A percentile compares a stretch with the other conserved stretches of the same genome.
These are phyloP conservation scores for Setipinna tenuifilis DNA, from an alignment of 2,797 vertebrate genomes.

Conservation along the genomic window DNA sequence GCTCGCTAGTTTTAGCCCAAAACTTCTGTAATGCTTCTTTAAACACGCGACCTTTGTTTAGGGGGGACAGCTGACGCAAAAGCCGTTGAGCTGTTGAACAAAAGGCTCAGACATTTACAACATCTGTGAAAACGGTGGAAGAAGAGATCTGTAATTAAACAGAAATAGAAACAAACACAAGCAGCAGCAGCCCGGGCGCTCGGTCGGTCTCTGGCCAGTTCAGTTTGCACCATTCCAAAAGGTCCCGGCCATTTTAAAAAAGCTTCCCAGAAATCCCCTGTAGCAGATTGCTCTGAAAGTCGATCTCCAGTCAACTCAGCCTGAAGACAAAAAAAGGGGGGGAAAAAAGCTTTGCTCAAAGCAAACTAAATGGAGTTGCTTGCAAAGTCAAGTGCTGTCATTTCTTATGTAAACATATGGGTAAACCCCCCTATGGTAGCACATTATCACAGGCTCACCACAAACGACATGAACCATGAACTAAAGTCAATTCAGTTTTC, in stretches of 20 bases:
- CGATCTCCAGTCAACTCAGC: conserved; percentile 38
- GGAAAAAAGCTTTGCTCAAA: conserved; percentile 41
- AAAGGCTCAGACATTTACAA: conserved; percentile 51
- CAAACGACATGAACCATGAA: conserved; percentile 34
- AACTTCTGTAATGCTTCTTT: background rate
- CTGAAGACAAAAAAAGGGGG: conserved; percentile 43
- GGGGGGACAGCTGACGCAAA: conserved; percentile 38
- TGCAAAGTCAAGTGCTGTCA: conserved; percentile 50
- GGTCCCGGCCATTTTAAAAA: conserved; percentile 45
- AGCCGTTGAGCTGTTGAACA: conserved; percentile 39
- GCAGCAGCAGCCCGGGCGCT: conserved; percentile 12
- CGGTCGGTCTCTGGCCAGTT: conserved; percentile 36
- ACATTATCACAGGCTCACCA: conserved; percentile 55
- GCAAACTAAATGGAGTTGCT: conserved; percentile 53
- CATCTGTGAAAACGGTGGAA: conserved; percentile 54
- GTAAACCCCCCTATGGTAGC: conserved; percentile 41
- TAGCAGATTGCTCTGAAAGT: conserved; percentile 45
- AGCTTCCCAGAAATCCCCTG: conserved; percentile 55
- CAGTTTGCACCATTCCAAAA: conserved; percentile 31
- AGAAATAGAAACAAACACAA: conserved; percentile 51
- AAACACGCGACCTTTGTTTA: background rate
- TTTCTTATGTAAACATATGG: conserved; percentile 51
- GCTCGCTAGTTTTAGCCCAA: background rate
- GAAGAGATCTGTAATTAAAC: conserved; percentile 53
- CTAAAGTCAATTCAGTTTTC: background rate